A percentile compares a stretch with the other conserved stretches of the same genome.
Conservation (phyloP, 1,140 invertebrate genomes). For the Daktulosphaira vitifoliae region DNA sequence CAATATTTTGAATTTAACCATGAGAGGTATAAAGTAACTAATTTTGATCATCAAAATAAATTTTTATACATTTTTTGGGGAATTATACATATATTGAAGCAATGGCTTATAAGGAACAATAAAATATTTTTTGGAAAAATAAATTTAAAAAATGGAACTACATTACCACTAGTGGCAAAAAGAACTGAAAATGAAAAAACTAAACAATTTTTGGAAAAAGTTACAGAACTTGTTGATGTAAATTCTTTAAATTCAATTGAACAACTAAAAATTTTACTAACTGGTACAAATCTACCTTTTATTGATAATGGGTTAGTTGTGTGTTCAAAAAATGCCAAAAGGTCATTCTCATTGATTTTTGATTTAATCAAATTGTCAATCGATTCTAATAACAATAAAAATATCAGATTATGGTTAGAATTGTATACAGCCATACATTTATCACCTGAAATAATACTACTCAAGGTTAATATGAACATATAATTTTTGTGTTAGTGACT, state of each 20-base stretch:
- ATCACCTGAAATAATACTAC: background rate
- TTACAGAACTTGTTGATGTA: background rate
- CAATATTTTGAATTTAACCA: slow-evolving; percentile 6
- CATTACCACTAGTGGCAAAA: background rate
- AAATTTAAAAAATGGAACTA: background rate
- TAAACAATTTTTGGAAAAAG: background rate
- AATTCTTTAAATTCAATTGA: background rate
- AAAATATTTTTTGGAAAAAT: slow-evolving; percentile 25
- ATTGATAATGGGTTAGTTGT: background rate
- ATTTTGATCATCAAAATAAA: background rate
- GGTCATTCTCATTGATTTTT: background rate
- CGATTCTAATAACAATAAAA: background rate
- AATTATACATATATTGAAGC: background rate
- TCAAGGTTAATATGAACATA: background rate
- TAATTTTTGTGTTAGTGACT: background rate
- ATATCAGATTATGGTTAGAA: background rate
- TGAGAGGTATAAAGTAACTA: background rate
- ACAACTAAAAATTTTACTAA: background rate
- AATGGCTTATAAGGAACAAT: background rate
- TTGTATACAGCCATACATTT: background rate
- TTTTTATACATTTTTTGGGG: background rate
- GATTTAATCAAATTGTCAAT: background rate
- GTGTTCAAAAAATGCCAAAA: slow-evolving; percentile 6
- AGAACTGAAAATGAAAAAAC: background rate
- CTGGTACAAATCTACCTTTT: background rate